These are phyloP conservation scores for Falcaria lacertinaria DNA, from an alignment of 2,888 invertebrate genomes.

Conservation along the genomic window DNA sequence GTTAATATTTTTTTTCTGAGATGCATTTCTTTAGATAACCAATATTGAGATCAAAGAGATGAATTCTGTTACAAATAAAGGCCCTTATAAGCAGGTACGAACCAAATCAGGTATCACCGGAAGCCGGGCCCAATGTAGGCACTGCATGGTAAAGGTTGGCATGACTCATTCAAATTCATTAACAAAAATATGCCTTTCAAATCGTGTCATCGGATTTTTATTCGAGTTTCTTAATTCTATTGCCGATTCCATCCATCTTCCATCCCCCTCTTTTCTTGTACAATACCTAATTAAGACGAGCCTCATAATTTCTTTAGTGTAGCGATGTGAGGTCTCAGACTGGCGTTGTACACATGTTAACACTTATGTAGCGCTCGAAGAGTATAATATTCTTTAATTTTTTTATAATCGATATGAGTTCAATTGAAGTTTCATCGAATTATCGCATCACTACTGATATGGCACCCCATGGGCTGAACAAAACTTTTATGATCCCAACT, in stretches of 20 bases:
- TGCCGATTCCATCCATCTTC: too few relatives aligned
- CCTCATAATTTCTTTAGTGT: too few relatives aligned
- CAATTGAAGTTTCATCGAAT: slow-evolving; percentile 22
- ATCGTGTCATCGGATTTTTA: not conserved
- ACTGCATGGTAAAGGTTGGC: not conserved
- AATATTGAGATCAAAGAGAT: too few relatives aligned
- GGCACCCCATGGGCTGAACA: slow-evolving; percentile 43
- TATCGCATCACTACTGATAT: slow-evolving; percentile 37
- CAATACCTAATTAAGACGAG: too few relatives aligned
- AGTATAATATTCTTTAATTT: too few relatives aligned
- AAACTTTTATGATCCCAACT: slow-evolving; percentile 45
- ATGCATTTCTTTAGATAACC: too few relatives aligned
- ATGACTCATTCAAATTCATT: not conserved
- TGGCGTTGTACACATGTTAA: too few relatives aligned
- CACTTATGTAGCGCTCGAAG: too few relatives aligned
- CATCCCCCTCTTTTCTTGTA: too few relatives aligned
- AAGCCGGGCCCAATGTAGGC: not conserved
- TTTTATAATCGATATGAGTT: not conserved
- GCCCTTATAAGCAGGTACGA: not conserved
- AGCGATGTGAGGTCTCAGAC: too few relatives aligned
- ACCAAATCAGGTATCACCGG: not conserved
- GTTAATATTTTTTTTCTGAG: too few relatives aligned
- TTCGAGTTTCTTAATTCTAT: too few relatives aligned
- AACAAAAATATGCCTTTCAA: not conserved
- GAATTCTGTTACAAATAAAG: not conserved